phyloP scores from a whole-genome alignment of 2,797 vertebrate genomes.

The Manis javanica region DNA sequence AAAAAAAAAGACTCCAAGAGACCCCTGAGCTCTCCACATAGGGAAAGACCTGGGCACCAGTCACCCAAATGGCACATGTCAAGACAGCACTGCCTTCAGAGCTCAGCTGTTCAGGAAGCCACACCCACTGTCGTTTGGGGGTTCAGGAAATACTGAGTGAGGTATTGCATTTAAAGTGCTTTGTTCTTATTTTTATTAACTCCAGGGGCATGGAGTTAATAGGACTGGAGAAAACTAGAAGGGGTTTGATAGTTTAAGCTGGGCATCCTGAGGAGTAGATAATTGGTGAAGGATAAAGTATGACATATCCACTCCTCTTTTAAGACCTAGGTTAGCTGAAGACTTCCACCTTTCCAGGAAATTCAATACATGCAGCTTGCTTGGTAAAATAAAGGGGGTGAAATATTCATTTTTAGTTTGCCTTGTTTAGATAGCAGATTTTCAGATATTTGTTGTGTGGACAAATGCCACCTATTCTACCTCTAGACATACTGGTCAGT shows the following conservation, averaged over 20 bases:
- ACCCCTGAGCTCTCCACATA: not conserved
- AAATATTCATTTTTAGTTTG: not conserved
- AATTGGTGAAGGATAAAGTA: slow-evolving; percentile 15
- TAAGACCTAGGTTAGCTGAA: not conserved
- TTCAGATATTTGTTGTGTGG: not conserved
- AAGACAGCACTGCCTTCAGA: not conserved
- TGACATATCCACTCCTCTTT: not conserved
- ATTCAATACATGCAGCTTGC: not conserved
- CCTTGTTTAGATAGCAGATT: slow-evolving; percentile 3
- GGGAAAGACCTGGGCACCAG: not conserved
- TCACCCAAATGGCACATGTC: not conserved
- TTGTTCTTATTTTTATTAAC: not conserved
- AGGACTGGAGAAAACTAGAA: not conserved
- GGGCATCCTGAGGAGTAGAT: not conserved
- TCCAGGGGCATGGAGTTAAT: not conserved
- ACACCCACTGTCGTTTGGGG: not conserved
- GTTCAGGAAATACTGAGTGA: not conserved
- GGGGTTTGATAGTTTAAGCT: not conserved
- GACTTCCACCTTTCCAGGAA: not conserved
- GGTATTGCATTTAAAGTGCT: not conserved
- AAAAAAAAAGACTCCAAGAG: not conserved
- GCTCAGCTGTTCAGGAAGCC: not conserved
- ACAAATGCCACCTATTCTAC: not conserved
- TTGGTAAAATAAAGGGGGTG: not conserved
- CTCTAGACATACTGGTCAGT: not conserved